Evolutionary conservation across 1,140 invertebrate species (phyloP).

Genomic region (Philotrypesis tridentata): DNA sequence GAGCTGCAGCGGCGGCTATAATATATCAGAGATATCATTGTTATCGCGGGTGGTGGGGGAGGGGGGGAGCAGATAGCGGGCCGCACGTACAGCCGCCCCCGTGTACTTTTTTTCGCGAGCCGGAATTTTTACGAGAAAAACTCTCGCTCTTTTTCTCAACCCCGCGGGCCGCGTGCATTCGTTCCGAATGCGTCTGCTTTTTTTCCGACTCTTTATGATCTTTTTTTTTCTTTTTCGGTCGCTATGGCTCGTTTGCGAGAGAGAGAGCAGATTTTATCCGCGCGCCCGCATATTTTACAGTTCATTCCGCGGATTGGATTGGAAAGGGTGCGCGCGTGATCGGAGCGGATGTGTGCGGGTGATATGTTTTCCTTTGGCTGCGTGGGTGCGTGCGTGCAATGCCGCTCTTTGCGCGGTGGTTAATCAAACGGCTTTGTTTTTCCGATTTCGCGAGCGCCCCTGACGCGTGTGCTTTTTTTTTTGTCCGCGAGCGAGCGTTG

Average conservation of each 20-base stretch:
- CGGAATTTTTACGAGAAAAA: conserved; percentile 63
- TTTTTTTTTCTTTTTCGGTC: not conserved
- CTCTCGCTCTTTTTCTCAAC: conserved; percentile 47
- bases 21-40: conserved; percentile 66
- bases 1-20: conserved; percentile 55
- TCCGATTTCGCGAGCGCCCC: not conserved
- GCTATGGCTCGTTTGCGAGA: not conserved
- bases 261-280: conserved; percentile 24
- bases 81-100: conserved; percentile 42
- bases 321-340: conserved; percentile 53
- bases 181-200: conserved; percentile 3
- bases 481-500: not conserved
- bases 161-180: not conserved
- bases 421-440: not conserved
- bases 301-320: conserved; percentile 39
- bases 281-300: conserved; percentile 36
- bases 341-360: conserved; percentile 10
- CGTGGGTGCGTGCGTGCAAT: not conserved
- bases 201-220: not conserved
- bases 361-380: too few relatives aligned
- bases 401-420: not conserved
- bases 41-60: too few relatives aligned
- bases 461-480: not conserved
- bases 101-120: conserved; percentile 57
- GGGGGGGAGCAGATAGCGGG: conserved; percentile 54